Evolutionary conservation across 92 coral and sea anemone genomes (phyloP).

Genomic region (Plumapathes pennacea): DNA sequence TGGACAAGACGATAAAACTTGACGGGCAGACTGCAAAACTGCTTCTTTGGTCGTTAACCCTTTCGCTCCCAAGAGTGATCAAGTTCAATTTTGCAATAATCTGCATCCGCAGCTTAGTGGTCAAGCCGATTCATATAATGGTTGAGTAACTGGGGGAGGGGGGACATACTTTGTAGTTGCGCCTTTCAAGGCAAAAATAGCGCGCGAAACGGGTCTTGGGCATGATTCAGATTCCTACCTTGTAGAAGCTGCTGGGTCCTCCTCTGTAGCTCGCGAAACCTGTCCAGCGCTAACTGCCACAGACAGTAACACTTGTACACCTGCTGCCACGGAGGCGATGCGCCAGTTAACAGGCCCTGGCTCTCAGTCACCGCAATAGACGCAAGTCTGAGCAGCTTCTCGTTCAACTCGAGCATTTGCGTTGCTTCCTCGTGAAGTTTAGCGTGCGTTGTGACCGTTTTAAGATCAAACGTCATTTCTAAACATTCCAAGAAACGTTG

Average conservation of each 20-base stretch:
- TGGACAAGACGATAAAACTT: no score
- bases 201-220: no score
- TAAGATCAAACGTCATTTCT: slow-evolving; percentile 39
- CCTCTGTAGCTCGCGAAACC: slow-evolving; percentile 69
- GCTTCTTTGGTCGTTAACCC: no score
- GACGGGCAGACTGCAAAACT: no score
- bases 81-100: no score
- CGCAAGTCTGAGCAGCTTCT: slow-evolving; percentile 21
- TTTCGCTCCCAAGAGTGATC: no score
- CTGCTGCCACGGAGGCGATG: slow-evolving; percentile 58
- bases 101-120: no score
- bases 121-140: no score
- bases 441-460: slow-evolving; percentile 16
- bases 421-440: slow-evolving; percentile 22
- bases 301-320: slow-evolving; percentile 71
- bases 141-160: no score
- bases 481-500: slow-evolving; percentile 40
- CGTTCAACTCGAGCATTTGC: slow-evolving; percentile 33
- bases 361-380: slow-evolving; percentile 8
- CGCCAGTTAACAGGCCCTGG: slow-evolving; percentile 5
- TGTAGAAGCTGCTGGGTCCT: slow-evolving; percentile 59
- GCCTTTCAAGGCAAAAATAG: no score
- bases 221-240: no score
- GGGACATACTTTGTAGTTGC: no score
- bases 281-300: slow-evolving; percentile 76